phyloP scores from a whole-genome alignment of 2,888 invertebrate species.

The Ophion costatus region DNA sequence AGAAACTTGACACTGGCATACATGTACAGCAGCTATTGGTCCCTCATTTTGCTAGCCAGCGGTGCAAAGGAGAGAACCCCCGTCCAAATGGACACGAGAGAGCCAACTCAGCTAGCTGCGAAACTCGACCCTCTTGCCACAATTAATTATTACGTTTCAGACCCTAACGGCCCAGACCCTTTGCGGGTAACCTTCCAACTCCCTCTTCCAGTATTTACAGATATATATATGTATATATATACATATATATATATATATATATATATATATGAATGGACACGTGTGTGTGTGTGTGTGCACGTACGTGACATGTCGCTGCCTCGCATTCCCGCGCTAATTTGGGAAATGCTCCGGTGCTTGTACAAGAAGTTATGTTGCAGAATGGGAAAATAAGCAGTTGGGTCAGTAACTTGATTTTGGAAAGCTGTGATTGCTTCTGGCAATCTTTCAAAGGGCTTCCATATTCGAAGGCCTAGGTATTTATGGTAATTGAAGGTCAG shows the following conservation, averaged over 20 bases:
- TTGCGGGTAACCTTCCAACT: constrained; percentile 36
- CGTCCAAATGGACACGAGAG: constrained; percentile 39
- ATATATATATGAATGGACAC: background rate
- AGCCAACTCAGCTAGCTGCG: background rate
- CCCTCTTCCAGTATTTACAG: constrained; percentile 39
- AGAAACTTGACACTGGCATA: constrained; percentile 50
- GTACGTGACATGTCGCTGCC: constrained; percentile 9
- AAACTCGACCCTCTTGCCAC: constrained; percentile 48
- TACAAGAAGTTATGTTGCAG: constrained; percentile 49
- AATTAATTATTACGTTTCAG: constrained; percentile 70
- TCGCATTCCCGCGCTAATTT: constrained; percentile 56
- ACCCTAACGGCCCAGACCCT: constrained; percentile 50
- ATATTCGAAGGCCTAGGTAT: background rate
- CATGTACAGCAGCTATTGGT: constrained; percentile 34
- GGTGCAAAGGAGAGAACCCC: constrained; percentile 29
- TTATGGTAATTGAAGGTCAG: background rate
- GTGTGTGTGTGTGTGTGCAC: background rate
- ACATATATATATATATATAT: too few species aligned
- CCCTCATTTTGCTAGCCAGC: constrained; percentile 36
- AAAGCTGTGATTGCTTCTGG: background rate
- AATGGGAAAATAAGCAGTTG: constrained; percentile 19
- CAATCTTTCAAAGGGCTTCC: background rate
- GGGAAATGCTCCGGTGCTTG: constrained; percentile 52
- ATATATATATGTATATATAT: background rate
- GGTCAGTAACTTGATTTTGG: constrained; percentile 2